A percentile compares a stretch with the other conserved stretches of the same genome.
Evolutionary conservation across 2,797 vertebrate species (phyloP).

Genomic region (Myotis daubentonii): DNA sequence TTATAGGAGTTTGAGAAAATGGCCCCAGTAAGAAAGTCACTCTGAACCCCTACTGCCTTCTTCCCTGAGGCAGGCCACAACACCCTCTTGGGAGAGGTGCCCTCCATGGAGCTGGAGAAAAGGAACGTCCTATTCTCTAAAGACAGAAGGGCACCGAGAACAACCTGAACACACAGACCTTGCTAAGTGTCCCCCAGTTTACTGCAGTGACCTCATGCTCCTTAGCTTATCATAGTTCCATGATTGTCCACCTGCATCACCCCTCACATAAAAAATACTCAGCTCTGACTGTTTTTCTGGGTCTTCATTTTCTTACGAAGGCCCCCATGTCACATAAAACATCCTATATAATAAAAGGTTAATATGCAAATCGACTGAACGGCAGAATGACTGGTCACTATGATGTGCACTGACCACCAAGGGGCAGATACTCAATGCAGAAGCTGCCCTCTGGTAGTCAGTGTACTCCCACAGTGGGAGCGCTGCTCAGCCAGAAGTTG

Average conservation of each 20-base stretch:
- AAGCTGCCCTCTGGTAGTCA: no score
- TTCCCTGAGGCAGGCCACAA: background rate
- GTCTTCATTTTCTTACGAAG: background rate
- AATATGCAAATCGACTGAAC: no score
- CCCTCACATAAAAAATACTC: background rate
- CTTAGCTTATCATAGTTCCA: no score
- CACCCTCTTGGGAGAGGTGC: background rate
- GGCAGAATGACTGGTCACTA: no score
- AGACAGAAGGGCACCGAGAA: background rate
- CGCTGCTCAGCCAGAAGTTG: no score
- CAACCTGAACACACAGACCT: background rate
- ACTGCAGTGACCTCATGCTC: background rate
- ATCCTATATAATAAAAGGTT: no score
- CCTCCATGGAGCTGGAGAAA: background rate
- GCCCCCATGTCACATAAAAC: background rate
- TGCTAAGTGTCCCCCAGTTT: no score
- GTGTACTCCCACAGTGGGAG: no score
- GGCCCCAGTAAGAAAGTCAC: background rate
- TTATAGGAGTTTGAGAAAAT: background rate
- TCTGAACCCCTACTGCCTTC: background rate
- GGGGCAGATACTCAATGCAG: no score
- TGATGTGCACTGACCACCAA: no score
- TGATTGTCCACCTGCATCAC: fast-evolving
- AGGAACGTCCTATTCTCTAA: background rate
- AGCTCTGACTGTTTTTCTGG: background rate